A percentile compares a stretch with the other conserved stretches of the same genome.
Evolutionary conservation across 2,113 vertebrate genomes (phyloP).

Genomic region (Abramis brama): DNA sequence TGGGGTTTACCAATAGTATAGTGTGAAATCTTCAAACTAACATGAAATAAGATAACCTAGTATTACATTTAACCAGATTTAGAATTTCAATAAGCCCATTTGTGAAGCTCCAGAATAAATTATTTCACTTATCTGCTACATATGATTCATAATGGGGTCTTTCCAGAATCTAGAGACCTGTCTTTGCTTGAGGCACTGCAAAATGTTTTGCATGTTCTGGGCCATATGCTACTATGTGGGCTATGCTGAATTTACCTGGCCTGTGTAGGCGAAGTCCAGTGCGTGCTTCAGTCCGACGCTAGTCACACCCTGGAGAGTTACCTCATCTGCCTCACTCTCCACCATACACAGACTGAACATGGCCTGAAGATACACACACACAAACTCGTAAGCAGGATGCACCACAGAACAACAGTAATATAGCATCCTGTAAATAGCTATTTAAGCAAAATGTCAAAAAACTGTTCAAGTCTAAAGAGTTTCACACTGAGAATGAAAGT

Average conservation of each 20-base stretch:
- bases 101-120: slow-evolving; percentile 11
- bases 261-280: slow-evolving; percentile 96
- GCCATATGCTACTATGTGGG: background rate
- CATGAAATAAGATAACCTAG: background rate
- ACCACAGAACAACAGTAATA: background rate
- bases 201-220: background rate
- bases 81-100: background rate
- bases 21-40: background rate
- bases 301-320: slow-evolving; percentile 92
- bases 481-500: background rate
- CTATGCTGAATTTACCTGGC: slow-evolving; percentile 83
- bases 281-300: slow-evolving; percentile 92
- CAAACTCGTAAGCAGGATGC: slow-evolving; percentile 30
- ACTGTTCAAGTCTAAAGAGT: background rate
- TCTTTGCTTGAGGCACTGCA: background rate
- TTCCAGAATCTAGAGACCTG: background rate
- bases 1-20: background rate
- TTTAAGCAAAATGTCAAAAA: background rate
- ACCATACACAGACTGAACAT: slow-evolving; percentile 99
- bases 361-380: slow-evolving; percentile 77
- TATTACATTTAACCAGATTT: background rate
- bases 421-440: background rate
- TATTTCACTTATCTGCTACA: slow-evolving; percentile 8
- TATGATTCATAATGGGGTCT: background rate
- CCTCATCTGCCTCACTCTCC: slow-evolving; percentile 96